Evolutionary conservation across 2,888 invertebrate genomes (phyloP).

Genomic region (Drosophila maculinotata): DNA sequence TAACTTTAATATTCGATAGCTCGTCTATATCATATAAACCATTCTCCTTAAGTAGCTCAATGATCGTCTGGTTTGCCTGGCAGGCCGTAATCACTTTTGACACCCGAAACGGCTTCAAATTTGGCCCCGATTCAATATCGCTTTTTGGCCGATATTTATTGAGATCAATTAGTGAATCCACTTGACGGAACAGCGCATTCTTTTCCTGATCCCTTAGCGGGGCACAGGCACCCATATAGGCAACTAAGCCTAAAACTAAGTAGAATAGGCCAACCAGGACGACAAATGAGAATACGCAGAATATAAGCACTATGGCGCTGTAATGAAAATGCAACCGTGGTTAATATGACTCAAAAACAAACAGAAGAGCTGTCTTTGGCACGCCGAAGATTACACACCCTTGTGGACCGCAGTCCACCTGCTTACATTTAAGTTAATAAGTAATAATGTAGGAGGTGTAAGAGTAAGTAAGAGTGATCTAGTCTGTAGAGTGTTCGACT

Average conservation of each 20-base stretch:
- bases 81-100: conserved; percentile 88
- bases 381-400: too few species aligned
- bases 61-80: conserved; percentile 90
- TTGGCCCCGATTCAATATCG: conserved; percentile 7
- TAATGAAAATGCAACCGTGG: neutral
- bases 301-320: neutral
- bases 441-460: too few species aligned
- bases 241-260: neutral
- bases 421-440: too few species aligned
- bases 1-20: conserved; percentile 26
- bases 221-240: neutral
- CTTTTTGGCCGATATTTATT: conserved; percentile 84
- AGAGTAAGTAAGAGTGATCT: too few species aligned
- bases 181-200: conserved; percentile 88
- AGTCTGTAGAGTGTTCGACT: too few species aligned
- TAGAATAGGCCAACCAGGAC: conserved; percentile 2
- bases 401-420: too few species aligned
- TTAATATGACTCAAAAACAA: too few species aligned
- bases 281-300: conserved; percentile 1
- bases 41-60: conserved; percentile 85
- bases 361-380: too few species aligned
- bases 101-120: conserved; percentile 81
- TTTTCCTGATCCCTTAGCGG: conserved; percentile 86
- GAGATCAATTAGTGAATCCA: conserved; percentile 87
- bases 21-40: conserved; percentile 43